A percentile compares a stretch with the other conserved stretches of the same genome.
Conservation (phyloP, 2,113 vertebrate species). For the Ellobius talpinus region DNA sequence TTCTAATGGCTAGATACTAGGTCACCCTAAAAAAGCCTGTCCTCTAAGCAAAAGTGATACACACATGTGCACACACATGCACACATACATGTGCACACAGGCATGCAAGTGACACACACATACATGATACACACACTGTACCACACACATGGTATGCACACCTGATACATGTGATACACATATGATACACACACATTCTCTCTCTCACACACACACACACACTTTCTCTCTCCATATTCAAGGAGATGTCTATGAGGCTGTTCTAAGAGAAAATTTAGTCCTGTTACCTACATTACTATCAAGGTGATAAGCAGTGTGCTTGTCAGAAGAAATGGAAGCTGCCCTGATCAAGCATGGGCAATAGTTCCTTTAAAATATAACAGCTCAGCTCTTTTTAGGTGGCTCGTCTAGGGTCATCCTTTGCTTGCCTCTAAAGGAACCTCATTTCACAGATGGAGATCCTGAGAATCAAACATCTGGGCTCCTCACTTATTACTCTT, state of each 20-base stretch:
- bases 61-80: too few relatives aligned
- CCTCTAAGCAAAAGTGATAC: not conserved
- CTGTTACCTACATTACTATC: not conserved
- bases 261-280: not conserved
- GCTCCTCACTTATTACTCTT: not conserved
- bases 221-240: not conserved
- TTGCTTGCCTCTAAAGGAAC: not conserved
- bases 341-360: not conserved
- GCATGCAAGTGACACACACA: too few relatives aligned
- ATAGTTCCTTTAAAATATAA: constrained; percentile 28
- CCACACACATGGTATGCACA: not conserved
- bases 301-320: not conserved
- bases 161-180: too few relatives aligned
- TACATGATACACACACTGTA: not conserved
- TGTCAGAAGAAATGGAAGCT: not conserved
- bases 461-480: not conserved
- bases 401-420: not conserved
- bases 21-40: not conserved
- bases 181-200: not conserved
- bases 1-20: not conserved
- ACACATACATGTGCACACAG: too few relatives aligned
- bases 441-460: not conserved
- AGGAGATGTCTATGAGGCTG: not conserved
- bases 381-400: not conserved
- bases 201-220: not conserved